Conservation (phyloP, 2,888 invertebrate genomes). For the Pyrgus malvae region DNA sequence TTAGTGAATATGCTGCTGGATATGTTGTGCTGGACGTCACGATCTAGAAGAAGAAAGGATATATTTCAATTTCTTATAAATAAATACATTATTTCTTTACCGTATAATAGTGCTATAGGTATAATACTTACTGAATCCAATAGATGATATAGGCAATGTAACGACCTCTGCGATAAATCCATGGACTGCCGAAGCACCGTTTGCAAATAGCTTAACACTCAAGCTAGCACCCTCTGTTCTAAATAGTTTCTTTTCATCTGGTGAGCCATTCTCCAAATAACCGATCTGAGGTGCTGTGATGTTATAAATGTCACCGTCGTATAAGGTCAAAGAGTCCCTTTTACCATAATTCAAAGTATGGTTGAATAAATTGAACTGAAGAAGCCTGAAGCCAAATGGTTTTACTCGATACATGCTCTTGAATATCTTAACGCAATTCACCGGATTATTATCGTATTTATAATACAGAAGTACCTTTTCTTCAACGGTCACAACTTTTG, state of each 20-base stretch:
- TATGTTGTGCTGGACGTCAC: slow-evolving; percentile 95
- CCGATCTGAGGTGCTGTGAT: slow-evolving; percentile 87
- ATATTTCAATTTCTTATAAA: neutral
- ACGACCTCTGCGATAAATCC: slow-evolving; percentile 99
- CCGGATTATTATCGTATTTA: slow-evolving; percentile 97
- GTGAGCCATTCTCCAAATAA: slow-evolving; percentile 86
- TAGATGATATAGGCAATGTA: slow-evolving; percentile 94
- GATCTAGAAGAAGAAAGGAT: slow-evolving; percentile 81
- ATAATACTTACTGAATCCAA: slow-evolving; percentile 90
- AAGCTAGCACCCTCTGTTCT: slow-evolving; percentile 89
- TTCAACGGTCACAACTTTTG: slow-evolving; percentile 94
- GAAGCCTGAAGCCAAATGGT: slow-evolving; percentile 92
- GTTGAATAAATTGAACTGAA: slow-evolving; percentile 96
- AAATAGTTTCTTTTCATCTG: slow-evolving; percentile 88
- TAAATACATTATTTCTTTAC: too few relatives aligned
- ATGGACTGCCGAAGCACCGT: slow-evolving; percentile 95
- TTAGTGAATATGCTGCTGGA: slow-evolving; percentile 89
- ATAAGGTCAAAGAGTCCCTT: slow-evolving; percentile 92
- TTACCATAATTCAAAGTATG: slow-evolving; percentile 90
- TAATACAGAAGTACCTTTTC: slow-evolving; percentile 96
- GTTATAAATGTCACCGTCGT: slow-evolving; percentile 96
- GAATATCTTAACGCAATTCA: slow-evolving; percentile 99
- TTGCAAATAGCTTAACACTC: slow-evolving; percentile 95
- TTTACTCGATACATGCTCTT: slow-evolving; percentile 92
- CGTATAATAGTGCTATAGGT: neutral